A percentile compares a stretch with the other conserved stretches of the same genome.
Conservation (phyloP, 2,888 invertebrate genomes). For the Andrena minutula region DNA sequence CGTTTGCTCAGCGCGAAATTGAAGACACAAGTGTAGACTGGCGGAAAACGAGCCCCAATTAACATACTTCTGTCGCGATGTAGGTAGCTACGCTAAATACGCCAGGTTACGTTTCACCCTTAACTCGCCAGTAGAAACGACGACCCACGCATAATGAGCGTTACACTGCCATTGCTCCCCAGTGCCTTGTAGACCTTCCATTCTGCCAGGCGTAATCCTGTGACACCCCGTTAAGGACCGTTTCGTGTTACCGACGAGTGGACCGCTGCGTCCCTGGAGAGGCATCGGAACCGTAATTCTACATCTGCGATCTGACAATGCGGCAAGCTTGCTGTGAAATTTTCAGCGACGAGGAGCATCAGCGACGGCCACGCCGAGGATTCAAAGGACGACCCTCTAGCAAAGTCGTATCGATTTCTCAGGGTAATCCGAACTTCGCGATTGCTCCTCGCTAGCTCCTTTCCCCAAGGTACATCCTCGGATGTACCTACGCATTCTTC, state of each 20-base stretch:
- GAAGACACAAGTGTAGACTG: conserved; percentile 16
- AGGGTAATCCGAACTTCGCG: too few relatives aligned
- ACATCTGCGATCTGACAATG: conserved; percentile 18
- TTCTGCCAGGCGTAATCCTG: conserved; percentile 48
- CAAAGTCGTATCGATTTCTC: too few relatives aligned
- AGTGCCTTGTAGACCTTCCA: conserved; percentile 50
- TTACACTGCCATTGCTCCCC: conserved; percentile 53
- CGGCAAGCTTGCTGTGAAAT: neutral
- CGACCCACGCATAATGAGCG: conserved; percentile 56
- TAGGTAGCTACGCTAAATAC: conserved; percentile 16
- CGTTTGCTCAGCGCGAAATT: neutral
- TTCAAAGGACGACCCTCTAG: too few relatives aligned
- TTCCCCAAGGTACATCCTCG: too few relatives aligned
- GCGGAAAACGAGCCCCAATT: conserved; percentile 1
- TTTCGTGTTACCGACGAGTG: conserved; percentile 36
- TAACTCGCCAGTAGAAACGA: conserved; percentile 42
- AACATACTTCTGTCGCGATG: conserved; percentile 32
- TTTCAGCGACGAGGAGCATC: neutral
- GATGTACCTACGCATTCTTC: too few relatives aligned
- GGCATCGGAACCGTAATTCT: conserved; percentile 39
- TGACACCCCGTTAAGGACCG: conserved; percentile 56
- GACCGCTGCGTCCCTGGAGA: conserved; percentile 8
- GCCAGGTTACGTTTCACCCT: conserved; percentile 25
- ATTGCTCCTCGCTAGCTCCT: too few relatives aligned
- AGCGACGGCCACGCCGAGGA: too few relatives aligned